phyloP scores from a whole-genome alignment of 1,140 invertebrate genomes.

The Diorhabda elongata region DNA sequence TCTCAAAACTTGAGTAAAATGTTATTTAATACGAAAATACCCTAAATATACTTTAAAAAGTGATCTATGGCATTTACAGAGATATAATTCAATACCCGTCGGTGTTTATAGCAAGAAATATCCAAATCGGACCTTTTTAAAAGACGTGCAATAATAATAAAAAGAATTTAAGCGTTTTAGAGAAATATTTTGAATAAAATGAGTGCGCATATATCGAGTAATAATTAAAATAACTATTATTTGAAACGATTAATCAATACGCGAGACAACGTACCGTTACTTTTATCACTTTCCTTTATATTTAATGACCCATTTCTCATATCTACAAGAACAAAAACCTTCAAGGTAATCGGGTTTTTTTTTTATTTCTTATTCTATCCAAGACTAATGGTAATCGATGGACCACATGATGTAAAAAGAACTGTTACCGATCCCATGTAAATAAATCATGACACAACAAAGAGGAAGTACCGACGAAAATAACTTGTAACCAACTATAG shows the following conservation, averaged over 20 bases:
- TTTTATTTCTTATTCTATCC: neutral
- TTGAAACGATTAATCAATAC: neutral
- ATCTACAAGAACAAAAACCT: neutral
- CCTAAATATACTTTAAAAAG: no score
- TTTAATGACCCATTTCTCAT: neutral
- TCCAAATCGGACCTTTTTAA: no score
- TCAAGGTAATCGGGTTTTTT: neutral
- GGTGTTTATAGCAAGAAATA: no score
- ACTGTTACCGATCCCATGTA: slow-evolving; percentile 2
- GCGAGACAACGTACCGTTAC: neutral
- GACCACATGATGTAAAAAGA: slow-evolving; percentile 1
- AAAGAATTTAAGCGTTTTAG: no score
- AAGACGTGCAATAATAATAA: no score
- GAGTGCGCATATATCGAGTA: no score
- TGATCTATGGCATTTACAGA: no score
- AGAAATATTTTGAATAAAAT: no score
- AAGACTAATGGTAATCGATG: neutral
- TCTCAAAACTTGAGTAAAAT: no score
- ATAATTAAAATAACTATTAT: no score
- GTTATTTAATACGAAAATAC: no score
- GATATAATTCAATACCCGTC: no score
- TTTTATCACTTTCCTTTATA: neutral
- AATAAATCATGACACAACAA: slow-evolving; percentile 10
- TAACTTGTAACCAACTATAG: slow-evolving; percentile 11
- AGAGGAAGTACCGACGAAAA: slow-evolving; percentile 6